A percentile compares a stretch with the other conserved stretches of the same genome.
phyloP scores from a whole-genome alignment of 2,113 vertebrate genomes.

The Scartelaos histophorus region DNA sequence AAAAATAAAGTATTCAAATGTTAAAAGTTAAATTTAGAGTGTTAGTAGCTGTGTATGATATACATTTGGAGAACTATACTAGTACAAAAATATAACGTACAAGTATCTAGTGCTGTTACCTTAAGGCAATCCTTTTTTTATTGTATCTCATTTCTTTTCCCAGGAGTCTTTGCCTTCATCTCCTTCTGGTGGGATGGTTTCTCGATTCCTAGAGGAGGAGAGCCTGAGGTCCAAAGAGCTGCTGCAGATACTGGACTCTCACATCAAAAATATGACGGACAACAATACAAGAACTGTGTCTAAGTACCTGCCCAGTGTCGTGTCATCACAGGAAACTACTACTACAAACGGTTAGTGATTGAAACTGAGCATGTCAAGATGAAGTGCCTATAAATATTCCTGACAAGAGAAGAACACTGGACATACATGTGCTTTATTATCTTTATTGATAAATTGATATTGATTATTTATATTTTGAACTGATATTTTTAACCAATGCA shows the following conservation, averaged over 20 bases:
- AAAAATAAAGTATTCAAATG: background rate
- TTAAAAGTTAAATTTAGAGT: background rate
- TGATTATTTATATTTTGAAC: too few relatives aligned
- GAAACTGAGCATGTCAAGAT: constrained; percentile 2
- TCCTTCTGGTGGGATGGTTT: constrained; percentile 74
- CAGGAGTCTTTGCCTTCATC: constrained; percentile 66
- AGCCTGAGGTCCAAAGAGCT: constrained; percentile 80
- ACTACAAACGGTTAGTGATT: constrained; percentile 18
- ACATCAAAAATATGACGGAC: constrained; percentile 84
- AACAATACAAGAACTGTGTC: constrained; percentile 80
- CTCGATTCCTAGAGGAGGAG: constrained; percentile 87
- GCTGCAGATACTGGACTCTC: constrained; percentile 81
- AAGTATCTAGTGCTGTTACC: too few relatives aligned
- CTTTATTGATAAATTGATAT: too few relatives aligned
- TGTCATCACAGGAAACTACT: background rate
- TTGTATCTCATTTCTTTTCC: constrained; percentile 39
- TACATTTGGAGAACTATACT: background rate
- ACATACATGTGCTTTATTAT: background rate
- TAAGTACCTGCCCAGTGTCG: constrained; percentile 64
- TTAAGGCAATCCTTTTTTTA: background rate
- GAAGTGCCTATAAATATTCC: background rate
- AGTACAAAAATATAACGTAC: too few relatives aligned
- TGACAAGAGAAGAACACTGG: background rate
- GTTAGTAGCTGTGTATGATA: background rate
- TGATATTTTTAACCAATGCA: background rate